Conservation (phyloP, 2,797 vertebrate species). For the Pteronotus mesoamericanus region DNA sequence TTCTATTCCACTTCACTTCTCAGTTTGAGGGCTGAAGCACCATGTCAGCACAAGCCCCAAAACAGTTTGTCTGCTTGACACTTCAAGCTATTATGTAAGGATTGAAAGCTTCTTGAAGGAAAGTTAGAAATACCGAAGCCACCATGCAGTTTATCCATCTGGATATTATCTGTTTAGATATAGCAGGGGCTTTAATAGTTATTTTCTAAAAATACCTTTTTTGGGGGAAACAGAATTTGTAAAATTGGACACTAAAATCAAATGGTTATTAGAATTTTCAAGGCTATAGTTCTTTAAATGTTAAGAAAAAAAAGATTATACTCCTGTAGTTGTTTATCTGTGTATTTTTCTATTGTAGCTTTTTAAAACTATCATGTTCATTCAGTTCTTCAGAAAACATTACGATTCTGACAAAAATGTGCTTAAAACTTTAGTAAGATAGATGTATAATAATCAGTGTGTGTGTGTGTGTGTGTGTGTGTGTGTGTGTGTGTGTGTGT, state of each 20-base stretch:
- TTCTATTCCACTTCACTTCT: not conserved
- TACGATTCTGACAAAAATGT: not conserved
- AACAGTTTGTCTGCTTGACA: not conserved
- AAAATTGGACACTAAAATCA: conserved; percentile 2
- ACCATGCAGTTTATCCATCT: not conserved
- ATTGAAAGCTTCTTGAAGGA: not conserved
- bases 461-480: not conserved
- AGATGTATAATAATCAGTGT: not conserved
- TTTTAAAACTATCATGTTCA: conserved; percentile 16
- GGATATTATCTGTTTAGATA: not conserved
- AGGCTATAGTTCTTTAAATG: not conserved
- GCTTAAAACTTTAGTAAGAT: conserved; percentile 15
- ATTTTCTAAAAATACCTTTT: conserved; percentile 14
- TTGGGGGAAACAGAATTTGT: not conserved
- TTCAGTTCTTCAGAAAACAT: not conserved
- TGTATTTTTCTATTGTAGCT: conserved; percentile 1
- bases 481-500: not conserved
- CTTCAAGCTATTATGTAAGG: not conserved
- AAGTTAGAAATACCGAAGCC: not conserved
- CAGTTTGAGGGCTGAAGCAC: not conserved
- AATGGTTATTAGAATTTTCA: not conserved
- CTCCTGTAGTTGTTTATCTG: not conserved
- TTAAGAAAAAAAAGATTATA: not conserved
- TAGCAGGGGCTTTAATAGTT: not conserved
- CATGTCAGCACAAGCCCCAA: not conserved